phyloP scores from a whole-genome alignment of 2,888 invertebrate genomes.

The Venustoraphidia nigricollis region DNA sequence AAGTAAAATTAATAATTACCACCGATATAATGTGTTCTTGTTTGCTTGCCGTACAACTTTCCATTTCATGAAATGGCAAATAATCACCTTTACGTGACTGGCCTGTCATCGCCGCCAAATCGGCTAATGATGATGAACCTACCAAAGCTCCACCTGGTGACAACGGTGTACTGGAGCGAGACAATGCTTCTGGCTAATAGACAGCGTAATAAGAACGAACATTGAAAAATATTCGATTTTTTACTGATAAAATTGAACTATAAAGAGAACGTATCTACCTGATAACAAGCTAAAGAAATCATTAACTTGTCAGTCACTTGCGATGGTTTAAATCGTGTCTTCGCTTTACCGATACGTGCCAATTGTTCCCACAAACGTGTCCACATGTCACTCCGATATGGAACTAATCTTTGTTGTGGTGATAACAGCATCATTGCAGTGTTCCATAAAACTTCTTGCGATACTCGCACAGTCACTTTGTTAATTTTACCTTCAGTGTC shows the following conservation, averaged over 20 bases:
- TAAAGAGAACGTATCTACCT: slow-evolving; percentile 27
- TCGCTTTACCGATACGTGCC: slow-evolving; percentile 39
- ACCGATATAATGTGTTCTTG: slow-evolving; percentile 81
- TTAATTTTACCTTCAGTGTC: slow-evolving; percentile 46
- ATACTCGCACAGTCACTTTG: slow-evolving; percentile 40
- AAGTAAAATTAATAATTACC: slow-evolving; percentile 28
- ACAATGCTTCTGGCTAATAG: slow-evolving; percentile 61
- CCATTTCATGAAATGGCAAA: slow-evolving; percentile 67
- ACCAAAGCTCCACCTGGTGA: slow-evolving; percentile 47
- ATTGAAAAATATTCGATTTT: background rate
- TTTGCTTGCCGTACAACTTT: slow-evolving; percentile 74
- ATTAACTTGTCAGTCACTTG: slow-evolving; percentile 64
- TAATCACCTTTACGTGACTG: slow-evolving; percentile 35
- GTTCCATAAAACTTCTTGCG: slow-evolving; percentile 64
- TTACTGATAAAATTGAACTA: slow-evolving; percentile 5
- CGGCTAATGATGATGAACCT: slow-evolving; percentile 27
- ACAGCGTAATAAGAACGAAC: slow-evolving; percentile 2
- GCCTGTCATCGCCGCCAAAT: slow-evolving; percentile 31
- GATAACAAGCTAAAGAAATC: slow-evolving; percentile 70
- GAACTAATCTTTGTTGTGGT: slow-evolving; percentile 69
- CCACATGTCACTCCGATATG: slow-evolving; percentile 71
- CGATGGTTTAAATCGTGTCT: slow-evolving; percentile 45
- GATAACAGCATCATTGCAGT: slow-evolving; percentile 70
- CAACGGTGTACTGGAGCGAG: slow-evolving; percentile 70
- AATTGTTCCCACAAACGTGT: slow-evolving; percentile 65